Percentiles rank a stretch among this genome's conserved stretches.
These are phyloP conservation scores for Orgyia antiqua DNA, from an alignment of 2,888 invertebrate species.

Conservation along the genomic window DNA sequence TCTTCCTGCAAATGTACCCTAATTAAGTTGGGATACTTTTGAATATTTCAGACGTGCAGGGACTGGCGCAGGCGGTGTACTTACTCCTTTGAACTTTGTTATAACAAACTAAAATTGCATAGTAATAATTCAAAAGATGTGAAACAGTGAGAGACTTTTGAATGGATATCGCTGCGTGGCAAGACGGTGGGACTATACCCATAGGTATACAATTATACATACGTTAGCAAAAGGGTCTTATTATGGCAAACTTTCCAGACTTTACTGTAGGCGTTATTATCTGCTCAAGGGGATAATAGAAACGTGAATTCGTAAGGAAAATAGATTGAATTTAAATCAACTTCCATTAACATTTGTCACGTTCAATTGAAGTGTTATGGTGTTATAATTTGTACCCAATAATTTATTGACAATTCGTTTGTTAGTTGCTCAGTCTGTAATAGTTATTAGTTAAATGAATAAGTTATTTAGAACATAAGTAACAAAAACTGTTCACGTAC, in stretches of 20 bases:
- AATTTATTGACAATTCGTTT: too few species aligned
- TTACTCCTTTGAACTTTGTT: slow-evolving; percentile 34
- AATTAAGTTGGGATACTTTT: slow-evolving; percentile 60
- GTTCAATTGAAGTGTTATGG: too few species aligned
- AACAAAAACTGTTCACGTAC: too few species aligned
- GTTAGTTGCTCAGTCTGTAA: too few species aligned
- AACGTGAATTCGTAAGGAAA: slow-evolving; percentile 17
- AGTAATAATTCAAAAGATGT: slow-evolving; percentile 39
- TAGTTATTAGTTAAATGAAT: too few species aligned
- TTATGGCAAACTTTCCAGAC: slow-evolving; percentile 24
- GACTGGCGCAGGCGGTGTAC: slow-evolving; percentile 27
- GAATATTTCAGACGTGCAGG: slow-evolving; percentile 48
- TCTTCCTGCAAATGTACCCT: slow-evolving; percentile 45
- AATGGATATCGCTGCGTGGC: slow-evolving; percentile 8
- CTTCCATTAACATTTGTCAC: too few species aligned
- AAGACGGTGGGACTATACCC: slow-evolving; percentile 10
- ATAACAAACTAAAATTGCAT: slow-evolving; percentile 38
- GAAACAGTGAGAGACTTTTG: slow-evolving; percentile 13
- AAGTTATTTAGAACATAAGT: too few species aligned
- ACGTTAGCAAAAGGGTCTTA: slow-evolving; percentile 16
- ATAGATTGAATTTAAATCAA: slow-evolving; percentile 5
- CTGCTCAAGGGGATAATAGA: slow-evolving; percentile 16
- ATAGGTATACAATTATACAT: slow-evolving; percentile 9
- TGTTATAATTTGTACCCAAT: too few species aligned
- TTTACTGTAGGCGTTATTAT: slow-evolving; percentile 17